These are phyloP conservation scores for Bergia sp. DNA, from an alignment of 92 coral and sea anemone species.

Conservation along the genomic window DNA sequence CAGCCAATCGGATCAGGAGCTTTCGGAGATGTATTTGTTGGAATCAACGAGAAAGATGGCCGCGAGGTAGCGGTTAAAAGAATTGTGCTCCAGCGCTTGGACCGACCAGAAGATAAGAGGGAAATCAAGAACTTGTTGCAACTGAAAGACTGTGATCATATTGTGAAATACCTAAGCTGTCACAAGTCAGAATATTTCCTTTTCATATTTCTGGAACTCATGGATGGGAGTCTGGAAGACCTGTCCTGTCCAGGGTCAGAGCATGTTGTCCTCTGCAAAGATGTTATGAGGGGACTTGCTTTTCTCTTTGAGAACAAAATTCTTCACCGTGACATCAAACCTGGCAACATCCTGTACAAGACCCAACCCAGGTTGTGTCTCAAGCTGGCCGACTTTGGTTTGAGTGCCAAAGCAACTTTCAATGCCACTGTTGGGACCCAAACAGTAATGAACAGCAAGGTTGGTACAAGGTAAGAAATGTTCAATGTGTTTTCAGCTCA, in stretches of 20 bases:
- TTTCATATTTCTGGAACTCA: not conserved
- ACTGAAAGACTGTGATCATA: too few relatives aligned
- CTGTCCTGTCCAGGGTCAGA: not conserved
- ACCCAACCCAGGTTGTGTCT: not conserved
- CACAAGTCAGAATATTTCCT: not conserved
- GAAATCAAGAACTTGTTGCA: too few relatives aligned
- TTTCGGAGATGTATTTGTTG: too few relatives aligned
- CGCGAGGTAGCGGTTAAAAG: not conserved
- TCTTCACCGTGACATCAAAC: conserved; percentile 12
- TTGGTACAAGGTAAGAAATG: not conserved
- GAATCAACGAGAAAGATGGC: too few relatives aligned
- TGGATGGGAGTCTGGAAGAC: not conserved
- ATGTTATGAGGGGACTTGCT: not conserved
- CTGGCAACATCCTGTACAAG: not conserved
- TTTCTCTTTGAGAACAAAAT: not conserved
- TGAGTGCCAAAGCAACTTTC: too few relatives aligned
- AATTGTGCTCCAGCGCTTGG: not conserved
- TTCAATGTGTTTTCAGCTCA: not conserved
- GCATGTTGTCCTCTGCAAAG: not conserved
- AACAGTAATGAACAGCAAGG: not conserved
- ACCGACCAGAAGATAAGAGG: not conserved
- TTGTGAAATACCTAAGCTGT: not conserved
- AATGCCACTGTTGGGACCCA: not conserved
- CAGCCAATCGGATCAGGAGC: not conserved
- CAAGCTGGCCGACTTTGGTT: not conserved